Evolutionary conservation across 2,797 vertebrate species (phyloP), one percentile per base, ranked within the genome.

Genomic region (Sylvia borin): DNA sequence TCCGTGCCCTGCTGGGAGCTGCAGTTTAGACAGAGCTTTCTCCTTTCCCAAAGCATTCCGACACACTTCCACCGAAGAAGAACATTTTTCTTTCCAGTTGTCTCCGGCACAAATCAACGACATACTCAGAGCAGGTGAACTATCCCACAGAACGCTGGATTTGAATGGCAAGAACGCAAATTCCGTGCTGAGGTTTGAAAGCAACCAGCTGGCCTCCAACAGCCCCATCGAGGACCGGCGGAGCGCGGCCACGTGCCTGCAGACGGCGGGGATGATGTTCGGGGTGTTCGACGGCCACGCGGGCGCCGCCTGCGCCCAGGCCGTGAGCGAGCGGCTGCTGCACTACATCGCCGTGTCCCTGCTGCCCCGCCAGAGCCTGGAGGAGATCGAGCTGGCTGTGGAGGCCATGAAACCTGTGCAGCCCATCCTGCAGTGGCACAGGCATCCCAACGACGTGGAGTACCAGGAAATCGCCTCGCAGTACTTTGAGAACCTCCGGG

Each of bases 221-320:
- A 97, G 97, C 36, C 99, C 99, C 2, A 98, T 98, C 38, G 99
- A 99, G 94, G 99, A 99, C 96, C 98, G 99, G 31, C 97, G 98
- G 48, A 99, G 99, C n/a, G 98, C 98, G 13, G 99, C 98, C 73
- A 98, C 98, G 27, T 99, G 99, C 96, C 92, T 99, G 84, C 99
- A 99, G 98, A 98, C 98, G 26, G 98, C 97, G 7, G 99, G 99
- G 38, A 98, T 99, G 98, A 97, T 99, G 95, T 99, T 99, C 40
- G 99, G 99, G 1, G 96, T 99, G 86, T 99, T 99, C 5, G 99
- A 99, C 5, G 99, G 99, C 18, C 99, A 99, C 0, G 99, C 99
- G 0, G 99, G 99, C 22, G 98, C 98, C 17, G 98, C 99, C 0
- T 99, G 99, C 43, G 99, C 99, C 3, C 99, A 99, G 95, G 98